Conservation (phyloP, 2,113 vertebrate species). For the Antennarius striatus region DNA sequence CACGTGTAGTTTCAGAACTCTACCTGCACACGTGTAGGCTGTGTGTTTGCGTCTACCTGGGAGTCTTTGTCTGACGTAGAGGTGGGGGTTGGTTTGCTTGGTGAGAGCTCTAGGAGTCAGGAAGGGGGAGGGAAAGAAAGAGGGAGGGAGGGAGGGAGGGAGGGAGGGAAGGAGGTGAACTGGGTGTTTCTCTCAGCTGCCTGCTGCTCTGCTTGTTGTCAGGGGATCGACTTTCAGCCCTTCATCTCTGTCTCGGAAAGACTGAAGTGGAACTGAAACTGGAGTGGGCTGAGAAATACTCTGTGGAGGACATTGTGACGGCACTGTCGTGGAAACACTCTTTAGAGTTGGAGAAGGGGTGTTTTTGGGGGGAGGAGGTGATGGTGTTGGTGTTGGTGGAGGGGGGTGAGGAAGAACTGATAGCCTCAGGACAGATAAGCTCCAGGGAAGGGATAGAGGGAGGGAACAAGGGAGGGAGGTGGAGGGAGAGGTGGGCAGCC, state of each 20-base stretch:
- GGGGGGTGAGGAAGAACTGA: conserved; percentile 49
- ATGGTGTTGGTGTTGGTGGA: background rate
- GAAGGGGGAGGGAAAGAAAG: conserved; percentile 2
- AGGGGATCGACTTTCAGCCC: conserved; percentile 74
- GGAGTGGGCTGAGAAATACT: conserved; percentile 37
- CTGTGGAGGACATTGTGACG: conserved; percentile 35
- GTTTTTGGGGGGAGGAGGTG: background rate
- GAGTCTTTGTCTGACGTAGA: conserved; percentile 25
- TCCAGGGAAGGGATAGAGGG: conserved; percentile 67
- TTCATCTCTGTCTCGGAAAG: conserved; percentile 20
- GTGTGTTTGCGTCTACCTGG: conserved; percentile 31
- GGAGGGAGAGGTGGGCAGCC: conserved; percentile 54
- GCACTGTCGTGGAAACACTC: conserved; percentile 60
- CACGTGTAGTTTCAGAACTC: background rate
- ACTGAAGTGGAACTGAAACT: conserved; percentile 61
- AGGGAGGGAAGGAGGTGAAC: conserved; percentile 21
- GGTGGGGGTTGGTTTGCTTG: conserved; percentile 28
- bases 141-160: conserved; percentile 13
- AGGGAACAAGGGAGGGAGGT: conserved; percentile 41
- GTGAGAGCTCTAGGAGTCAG: conserved; percentile 48
- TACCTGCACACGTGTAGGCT: conserved; percentile 30
- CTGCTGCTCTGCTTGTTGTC: conserved; percentile 71
- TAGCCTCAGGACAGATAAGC: conserved; percentile 75
- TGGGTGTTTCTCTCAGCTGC: conserved; percentile 64
- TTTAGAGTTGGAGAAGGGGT: conserved; percentile 45